Evolutionary conservation across 2,888 invertebrate species (phyloP).

Genomic region (Oasisia sp.): DNA sequence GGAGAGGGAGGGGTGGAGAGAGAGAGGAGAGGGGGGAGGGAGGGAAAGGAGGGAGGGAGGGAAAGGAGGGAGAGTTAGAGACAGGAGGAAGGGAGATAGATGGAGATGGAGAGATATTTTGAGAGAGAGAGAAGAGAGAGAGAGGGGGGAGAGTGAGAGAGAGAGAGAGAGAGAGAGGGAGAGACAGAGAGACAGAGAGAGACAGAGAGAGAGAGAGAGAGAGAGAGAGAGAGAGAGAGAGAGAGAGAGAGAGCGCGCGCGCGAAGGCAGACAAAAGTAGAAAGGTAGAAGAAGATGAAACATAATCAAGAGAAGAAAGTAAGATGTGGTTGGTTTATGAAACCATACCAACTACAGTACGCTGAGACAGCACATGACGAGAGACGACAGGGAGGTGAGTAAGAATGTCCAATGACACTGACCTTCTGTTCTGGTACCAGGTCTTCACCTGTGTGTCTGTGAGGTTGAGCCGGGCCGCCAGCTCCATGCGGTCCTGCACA

Average conservation of each 20-base stretch:
- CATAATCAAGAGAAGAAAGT: too few species aligned
- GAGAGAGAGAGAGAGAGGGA: background rate
- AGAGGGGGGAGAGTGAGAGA: background rate
- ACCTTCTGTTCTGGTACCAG: constrained; percentile 98
- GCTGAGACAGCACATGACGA: background rate
- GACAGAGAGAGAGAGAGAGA: background rate
- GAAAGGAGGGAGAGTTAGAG: background rate
- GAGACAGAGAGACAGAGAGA: background rate
- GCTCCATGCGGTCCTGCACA: constrained; percentile 93
- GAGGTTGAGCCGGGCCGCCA: constrained; percentile 91
- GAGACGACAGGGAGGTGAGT: background rate
- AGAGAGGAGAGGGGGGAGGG: too few species aligned
- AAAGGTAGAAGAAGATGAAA: too few species aligned
- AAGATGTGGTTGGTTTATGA: too few species aligned
- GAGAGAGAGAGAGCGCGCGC: background rate
- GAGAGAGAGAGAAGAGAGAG: too few species aligned
- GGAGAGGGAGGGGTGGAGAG: too few species aligned
- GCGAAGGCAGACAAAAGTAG: background rate
- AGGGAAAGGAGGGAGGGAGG: background rate
- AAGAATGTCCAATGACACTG: background rate
- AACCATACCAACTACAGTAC: too few species aligned
- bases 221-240: constrained; percentile 8
- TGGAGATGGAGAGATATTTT: background rate
- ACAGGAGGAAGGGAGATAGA: background rate
- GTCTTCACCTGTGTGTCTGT: constrained; percentile 99